Evolutionary conservation across 2,888 invertebrate species (phyloP).

Genomic region (Protonemura montana): DNA sequence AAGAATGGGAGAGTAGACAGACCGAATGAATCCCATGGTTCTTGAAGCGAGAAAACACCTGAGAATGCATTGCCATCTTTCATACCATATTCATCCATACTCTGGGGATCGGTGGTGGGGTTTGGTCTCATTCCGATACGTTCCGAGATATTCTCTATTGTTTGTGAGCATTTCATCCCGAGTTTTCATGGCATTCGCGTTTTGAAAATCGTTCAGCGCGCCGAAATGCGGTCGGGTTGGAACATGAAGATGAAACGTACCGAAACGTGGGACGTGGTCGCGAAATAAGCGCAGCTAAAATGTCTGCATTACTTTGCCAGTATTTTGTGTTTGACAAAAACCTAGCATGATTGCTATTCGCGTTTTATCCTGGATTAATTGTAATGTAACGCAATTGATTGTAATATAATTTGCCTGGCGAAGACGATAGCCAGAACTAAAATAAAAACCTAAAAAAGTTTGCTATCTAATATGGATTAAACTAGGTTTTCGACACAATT

Average conservation of each 20-base stretch:
- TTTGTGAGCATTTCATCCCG: slow-evolving; percentile 8
- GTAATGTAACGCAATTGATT: too few species aligned
- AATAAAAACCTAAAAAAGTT: too few species aligned
- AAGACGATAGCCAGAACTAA: too few species aligned
- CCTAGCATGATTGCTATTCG: too few species aligned
- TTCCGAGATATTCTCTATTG: neutral
- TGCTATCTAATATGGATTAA: too few species aligned
- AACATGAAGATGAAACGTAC: neutral
- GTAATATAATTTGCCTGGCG: too few species aligned
- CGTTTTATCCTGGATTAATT: too few species aligned
- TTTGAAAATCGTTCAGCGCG: neutral
- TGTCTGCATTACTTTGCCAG: neutral
- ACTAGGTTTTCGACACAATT: too few species aligned
- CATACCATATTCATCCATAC: too few species aligned
- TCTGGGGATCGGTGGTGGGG: too few species aligned
- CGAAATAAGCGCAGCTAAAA: neutral
- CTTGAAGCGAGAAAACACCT: slow-evolving; percentile 36
- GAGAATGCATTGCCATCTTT: slow-evolving; percentile 32
- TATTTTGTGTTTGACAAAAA: too few species aligned
- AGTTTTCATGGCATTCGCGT: slow-evolving; percentile 10
- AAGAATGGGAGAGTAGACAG: neutral
- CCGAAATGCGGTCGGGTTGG: neutral
- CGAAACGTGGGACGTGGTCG: neutral
- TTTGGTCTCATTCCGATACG: neutral
- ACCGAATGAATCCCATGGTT: slow-evolving; percentile 27